phyloP scores from a whole-genome alignment of 2,797 vertebrate genomes.

The Balearica regulorum region DNA sequence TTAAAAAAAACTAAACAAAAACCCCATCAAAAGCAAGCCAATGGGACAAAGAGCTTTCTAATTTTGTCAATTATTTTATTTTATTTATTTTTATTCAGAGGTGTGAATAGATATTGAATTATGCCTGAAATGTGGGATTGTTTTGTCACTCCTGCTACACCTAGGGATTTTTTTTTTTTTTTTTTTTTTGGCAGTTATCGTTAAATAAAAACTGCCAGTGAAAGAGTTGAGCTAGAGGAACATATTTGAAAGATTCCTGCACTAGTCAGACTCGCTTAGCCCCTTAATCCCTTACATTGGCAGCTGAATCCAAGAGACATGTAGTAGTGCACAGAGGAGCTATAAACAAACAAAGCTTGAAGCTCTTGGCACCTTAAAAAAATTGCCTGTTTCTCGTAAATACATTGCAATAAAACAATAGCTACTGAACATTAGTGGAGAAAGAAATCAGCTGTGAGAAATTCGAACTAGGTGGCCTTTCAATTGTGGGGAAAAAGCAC shows the following conservation, averaged over 20 bases:
- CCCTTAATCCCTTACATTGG: constrained; percentile 76
- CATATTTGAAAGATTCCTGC: constrained; percentile 68
- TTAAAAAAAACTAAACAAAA: background rate
- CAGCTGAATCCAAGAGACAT: constrained; percentile 63
- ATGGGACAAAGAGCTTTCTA: background rate
- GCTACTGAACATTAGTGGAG: constrained; percentile 30
- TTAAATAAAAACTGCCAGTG: constrained; percentile 70
- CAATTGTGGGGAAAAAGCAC: background rate
- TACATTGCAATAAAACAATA: constrained; percentile 68
- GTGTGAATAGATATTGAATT: constrained; percentile 17
- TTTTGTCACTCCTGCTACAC: constrained; percentile 19
- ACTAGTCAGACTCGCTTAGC: constrained; percentile 73
- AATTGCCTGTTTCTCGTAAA: constrained; percentile 60
- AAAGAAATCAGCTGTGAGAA: constrained; percentile 55
- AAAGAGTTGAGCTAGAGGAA: constrained; percentile 54
- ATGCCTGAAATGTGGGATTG: constrained; percentile 44
- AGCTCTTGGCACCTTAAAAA: constrained; percentile 55
- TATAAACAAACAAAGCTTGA: constrained; percentile 70
- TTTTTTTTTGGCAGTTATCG: constrained; percentile 16
- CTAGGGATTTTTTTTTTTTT: background rate
- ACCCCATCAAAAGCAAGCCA: background rate
- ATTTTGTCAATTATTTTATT: background rate
- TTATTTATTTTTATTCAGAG: constrained; percentile 4
- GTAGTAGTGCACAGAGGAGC: constrained; percentile 59
- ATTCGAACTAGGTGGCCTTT: constrained; percentile 18